Base-by-base conservation (phyloP, 2,113 vertebrate species). In the Sebastes fasciatus region DNA sequence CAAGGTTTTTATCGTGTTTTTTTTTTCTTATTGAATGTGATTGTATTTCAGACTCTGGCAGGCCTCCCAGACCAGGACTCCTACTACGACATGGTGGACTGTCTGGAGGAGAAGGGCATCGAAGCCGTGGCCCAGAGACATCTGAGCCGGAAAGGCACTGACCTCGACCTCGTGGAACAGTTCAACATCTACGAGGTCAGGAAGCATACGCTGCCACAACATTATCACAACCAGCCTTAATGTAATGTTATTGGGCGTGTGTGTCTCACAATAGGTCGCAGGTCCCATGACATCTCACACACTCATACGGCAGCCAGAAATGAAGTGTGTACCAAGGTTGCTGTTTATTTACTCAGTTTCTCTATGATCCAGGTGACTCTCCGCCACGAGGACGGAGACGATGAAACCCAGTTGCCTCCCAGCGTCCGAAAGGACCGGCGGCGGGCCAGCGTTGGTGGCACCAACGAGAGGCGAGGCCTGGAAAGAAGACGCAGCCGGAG, bases 151-250 rank as follows among this genome's bases (percentile, higher is more conserved):
- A 99, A 98, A 92, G 98, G 98, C 86, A 96, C 97, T 1, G 98
- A 99, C 92, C 95, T 99, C 71, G 98, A 99, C 93, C 95, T 99
- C 9, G 94, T 97, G 64, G 98, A 99, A 86, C 98, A 99, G 91
- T 95, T 99, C 88, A 99, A 97, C 94, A 98, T 98, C 90, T 99
- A 99, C 76, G 98, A 99, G 97, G 98, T 99, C 93, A 88, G 90
- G 2, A 69, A 81, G 7, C 23, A 23, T 21, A 2, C 23, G 54
- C 57, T 2, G 8, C 34, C 43, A 51, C 9, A 21, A 74, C 58
- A 5, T n/a, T 19, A 10, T n/a, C 55, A 64, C 43, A 21, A 19
- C 8, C 5, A 40, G 5, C 11, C 11, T 40, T 57, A 61, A 58
- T 52, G 19, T 40, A 2, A 42, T 63, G 4, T 58, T 26, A 21